A percentile compares a stretch with the other conserved stretches of the same genome.
Evolutionary conservation across 2,797 vertebrate genomes (phyloP).

Genomic region (Simalia tracyae): DNA sequence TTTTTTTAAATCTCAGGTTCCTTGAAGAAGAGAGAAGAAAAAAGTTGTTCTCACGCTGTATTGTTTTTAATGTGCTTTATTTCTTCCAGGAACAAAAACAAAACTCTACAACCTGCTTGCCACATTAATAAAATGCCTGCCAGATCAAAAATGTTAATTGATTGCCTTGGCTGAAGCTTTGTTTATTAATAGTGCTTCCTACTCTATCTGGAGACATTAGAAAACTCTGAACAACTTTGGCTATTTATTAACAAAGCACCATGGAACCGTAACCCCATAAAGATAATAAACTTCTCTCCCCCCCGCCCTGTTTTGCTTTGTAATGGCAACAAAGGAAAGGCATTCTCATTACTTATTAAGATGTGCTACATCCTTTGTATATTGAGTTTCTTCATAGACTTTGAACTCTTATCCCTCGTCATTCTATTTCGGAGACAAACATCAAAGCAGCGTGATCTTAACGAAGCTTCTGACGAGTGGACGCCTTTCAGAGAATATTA

Average conservation of each 20-base stretch:
- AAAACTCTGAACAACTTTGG: constrained; percentile 59
- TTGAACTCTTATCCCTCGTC: constrained; percentile 52
- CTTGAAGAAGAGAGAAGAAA: constrained; percentile 43
- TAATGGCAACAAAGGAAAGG: constrained; percentile 56
- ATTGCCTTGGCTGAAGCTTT: constrained; percentile 40
- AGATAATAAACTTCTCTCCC: constrained; percentile 61
- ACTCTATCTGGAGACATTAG: constrained; percentile 61
- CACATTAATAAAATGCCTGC: constrained; percentile 44
- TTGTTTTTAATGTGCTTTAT: constrained; percentile 28
- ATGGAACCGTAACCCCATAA: constrained; percentile 44
- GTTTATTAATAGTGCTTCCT: constrained; percentile 56
- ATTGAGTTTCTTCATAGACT: constrained; percentile 51
- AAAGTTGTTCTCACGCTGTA: constrained; percentile 4
- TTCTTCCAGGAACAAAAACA: constrained; percentile 30
- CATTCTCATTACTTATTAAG: constrained; percentile 56
- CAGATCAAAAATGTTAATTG: constrained; percentile 54
- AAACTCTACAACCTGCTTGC: neutral
- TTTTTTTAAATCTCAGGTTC: constrained; percentile 44
- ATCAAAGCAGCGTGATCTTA: constrained; percentile 49
- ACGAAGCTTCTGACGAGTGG: constrained; percentile 58
- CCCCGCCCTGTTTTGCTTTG: constrained; percentile 18
- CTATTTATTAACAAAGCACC: constrained; percentile 61
- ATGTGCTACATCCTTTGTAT: constrained; percentile 56
- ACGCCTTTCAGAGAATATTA: constrained; percentile 45
- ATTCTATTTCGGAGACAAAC: constrained; percentile 43